These are phyloP conservation scores for Drosophila kikkawai DNA, from an alignment of 1,140 invertebrate species.

Conservation along the genomic window DNA sequence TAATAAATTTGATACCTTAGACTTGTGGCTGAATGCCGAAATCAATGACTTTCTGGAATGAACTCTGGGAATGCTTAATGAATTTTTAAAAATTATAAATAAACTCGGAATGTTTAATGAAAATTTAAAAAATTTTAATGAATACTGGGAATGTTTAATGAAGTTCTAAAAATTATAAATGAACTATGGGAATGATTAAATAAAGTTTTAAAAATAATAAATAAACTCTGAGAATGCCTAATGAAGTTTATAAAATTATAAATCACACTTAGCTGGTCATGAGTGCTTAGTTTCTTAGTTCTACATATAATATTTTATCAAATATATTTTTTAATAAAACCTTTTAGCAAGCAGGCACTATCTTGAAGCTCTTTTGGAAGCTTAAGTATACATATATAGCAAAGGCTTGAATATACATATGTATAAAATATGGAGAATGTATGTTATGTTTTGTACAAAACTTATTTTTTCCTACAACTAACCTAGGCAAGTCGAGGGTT, in stretches of 20 bases:
- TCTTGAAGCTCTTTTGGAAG: constrained; percentile 12
- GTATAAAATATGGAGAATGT: neutral
- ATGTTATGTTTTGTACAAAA: constrained; percentile 3
- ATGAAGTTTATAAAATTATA: neutral
- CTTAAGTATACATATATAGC: neutral
- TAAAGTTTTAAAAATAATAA: neutral
- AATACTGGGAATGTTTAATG: neutral
- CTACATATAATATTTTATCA: neutral
- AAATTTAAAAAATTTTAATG: no score
- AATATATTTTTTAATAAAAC: constrained; percentile 11
- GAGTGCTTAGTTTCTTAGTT: neutral
- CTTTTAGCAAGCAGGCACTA: constrained; percentile 2
- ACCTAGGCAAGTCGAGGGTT: neutral
- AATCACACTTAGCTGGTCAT: constrained; percentile 26
- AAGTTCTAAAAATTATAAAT: neutral
- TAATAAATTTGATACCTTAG: neutral
- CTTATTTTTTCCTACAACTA: neutral
- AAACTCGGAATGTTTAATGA: neutral
- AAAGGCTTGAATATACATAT: neutral
- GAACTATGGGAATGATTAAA: neutral
- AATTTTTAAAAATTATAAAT: neutral
- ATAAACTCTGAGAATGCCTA: neutral
- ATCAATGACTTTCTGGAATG: constrained; percentile 1
- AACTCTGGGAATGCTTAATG: no score
- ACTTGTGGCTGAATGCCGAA: neutral